A percentile compares a stretch with the other conserved stretches of the same genome.
These are phyloP conservation scores for Ormyrus nitidulus DNA, from an alignment of 2,888 invertebrate species.

Conservation along the genomic window DNA sequence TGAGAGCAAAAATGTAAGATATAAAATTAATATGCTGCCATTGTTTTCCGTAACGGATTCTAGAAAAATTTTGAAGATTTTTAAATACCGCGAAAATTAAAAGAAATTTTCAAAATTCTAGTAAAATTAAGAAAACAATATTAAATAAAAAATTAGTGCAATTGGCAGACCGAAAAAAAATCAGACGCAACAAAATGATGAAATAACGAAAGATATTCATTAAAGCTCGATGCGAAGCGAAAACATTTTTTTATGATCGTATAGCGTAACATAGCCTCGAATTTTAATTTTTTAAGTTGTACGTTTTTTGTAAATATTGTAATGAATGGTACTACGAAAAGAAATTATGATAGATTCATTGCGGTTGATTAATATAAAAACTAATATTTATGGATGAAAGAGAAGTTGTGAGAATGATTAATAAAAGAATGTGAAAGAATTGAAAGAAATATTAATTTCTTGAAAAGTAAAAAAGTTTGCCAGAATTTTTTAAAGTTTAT, in stretches of 20 bases:
- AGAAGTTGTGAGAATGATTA: conserved; percentile 52
- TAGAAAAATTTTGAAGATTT: conserved; percentile 38
- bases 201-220: conserved; percentile 56
- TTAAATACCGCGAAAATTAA: conserved; percentile 43
- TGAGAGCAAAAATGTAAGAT: conserved; percentile 45
- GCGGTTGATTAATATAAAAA: conserved; percentile 66
- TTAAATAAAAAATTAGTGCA: conserved; percentile 59
- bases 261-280: conserved; percentile 61
- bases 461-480: conserved; percentile 31
- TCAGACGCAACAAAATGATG: conserved; percentile 25
- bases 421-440: conserved; percentile 37
- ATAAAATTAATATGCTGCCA: conserved; percentile 26
- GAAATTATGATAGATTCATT: conserved; percentile 64
- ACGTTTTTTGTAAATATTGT: conserved; percentile 73
- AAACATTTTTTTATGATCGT: conserved; percentile 62
- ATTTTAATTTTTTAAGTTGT: conserved; percentile 68
- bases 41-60: conserved; percentile 25
- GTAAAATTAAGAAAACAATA: conserved; percentile 45
- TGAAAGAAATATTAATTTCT: conserved; percentile 47
- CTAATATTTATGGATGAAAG: conserved; percentile 66
- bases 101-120: conserved; percentile 35
- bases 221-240: conserved; percentile 45
- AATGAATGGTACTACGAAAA: conserved; percentile 69
- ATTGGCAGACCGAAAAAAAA: conserved; percentile 58
- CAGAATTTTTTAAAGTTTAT: conserved; percentile 47